Percentiles rank a stretch among this genome's conserved stretches.
These are phyloP conservation scores for Aurelia coerulea DNA, from an alignment of 30 jellyfish, hydroid and myxozoan genomes.

Conservation along the genomic window DNA sequence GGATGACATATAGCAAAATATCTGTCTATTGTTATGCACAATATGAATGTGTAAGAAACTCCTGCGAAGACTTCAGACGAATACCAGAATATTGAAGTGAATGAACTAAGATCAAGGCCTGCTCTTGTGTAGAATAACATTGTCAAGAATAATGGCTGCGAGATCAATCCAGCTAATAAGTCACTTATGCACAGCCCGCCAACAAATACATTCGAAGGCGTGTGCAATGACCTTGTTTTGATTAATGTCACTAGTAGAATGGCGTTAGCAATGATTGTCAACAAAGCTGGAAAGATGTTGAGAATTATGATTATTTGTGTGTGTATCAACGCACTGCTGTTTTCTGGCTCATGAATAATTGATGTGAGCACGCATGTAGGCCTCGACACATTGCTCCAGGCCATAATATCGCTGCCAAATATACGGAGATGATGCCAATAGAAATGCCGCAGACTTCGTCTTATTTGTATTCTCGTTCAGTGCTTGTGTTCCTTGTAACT, in stretches of 20 bases:
- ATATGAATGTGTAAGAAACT: slow-evolving; percentile 20
- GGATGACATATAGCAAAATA: slow-evolving; percentile 55
- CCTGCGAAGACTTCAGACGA: slow-evolving; percentile 11
- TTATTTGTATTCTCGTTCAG: too few species aligned
- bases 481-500: too few species aligned
- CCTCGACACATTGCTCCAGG: background rate
- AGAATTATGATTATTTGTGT: background rate
- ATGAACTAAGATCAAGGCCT: background rate
- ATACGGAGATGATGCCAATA: too few species aligned
- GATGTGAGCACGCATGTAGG: slow-evolving; percentile 3
- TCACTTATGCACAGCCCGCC: slow-evolving; percentile 44
- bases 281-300: slow-evolving; percentile 11
- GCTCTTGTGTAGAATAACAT: background rate
- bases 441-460: too few species aligned
- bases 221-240: slow-evolving; percentile 14
- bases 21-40: slow-evolving; percentile 25
- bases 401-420: background rate
- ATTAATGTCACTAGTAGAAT: background rate
- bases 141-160: slow-evolving; percentile 21
- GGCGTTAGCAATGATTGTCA: slow-evolving; percentile 30
- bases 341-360: background rate
- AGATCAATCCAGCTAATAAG: slow-evolving; percentile 25
- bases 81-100: background rate
- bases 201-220: slow-evolving; percentile 14
- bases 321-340: background rate